phyloP scores from a whole-genome alignment of 2,888 invertebrate species.

The Lithosia quadra region DNA sequence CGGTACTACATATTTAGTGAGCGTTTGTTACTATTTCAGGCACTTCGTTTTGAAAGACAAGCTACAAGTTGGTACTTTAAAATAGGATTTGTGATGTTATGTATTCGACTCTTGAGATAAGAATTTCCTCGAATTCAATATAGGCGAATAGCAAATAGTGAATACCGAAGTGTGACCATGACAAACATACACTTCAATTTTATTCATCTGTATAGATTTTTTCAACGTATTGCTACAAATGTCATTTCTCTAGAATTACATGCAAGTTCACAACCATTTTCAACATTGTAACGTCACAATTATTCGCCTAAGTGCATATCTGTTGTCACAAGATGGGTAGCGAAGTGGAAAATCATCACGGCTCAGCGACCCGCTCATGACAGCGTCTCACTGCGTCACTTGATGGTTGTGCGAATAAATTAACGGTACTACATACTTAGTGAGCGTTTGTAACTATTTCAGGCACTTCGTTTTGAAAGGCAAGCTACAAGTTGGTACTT shows the following conservation, averaged over 20 bases:
- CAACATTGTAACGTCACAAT: too few species aligned
- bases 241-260: too few species aligned
- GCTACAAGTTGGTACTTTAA: not conserved
- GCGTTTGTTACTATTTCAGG: not conserved
- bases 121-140: too few species aligned
- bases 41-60: not conserved
- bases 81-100: not conserved
- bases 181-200: too few species aligned
- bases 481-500: not conserved
- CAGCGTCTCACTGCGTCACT: slow-evolving; percentile 25
- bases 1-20: not conserved
- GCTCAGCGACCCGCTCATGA: slow-evolving; percentile 43
- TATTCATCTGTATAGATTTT: too few species aligned
- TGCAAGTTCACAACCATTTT: too few species aligned
- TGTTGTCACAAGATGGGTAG: slow-evolving; percentile 41
- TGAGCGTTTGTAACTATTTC: not conserved
- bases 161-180: too few species aligned
- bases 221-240: too few species aligned
- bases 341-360: slow-evolving; percentile 53
- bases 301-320: slow-evolving; percentile 33
- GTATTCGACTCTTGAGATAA: too few species aligned
- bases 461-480: not conserved
- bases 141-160: not conserved
- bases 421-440: slow-evolving; percentile 3
- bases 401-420: slow-evolving; percentile 13